Conservation (phyloP, 2,113 vertebrate genomes). For the Onychostoma macrolepis region DNA sequence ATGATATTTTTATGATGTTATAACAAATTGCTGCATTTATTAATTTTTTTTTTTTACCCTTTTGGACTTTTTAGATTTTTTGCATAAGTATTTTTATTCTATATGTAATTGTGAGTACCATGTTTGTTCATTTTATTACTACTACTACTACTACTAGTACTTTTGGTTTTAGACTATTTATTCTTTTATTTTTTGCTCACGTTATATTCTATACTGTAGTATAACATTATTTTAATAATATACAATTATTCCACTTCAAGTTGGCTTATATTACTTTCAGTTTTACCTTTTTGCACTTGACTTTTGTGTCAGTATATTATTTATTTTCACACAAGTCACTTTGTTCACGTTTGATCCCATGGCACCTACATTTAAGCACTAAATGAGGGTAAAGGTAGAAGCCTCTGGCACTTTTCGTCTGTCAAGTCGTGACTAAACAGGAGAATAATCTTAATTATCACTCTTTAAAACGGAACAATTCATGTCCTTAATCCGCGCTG, state of each 20-base stretch:
- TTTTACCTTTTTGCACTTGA: not conserved
- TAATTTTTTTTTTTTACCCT: not conserved
- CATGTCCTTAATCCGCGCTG: conserved; percentile 50
- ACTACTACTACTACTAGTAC: too few species aligned
- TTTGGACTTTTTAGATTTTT: not conserved
- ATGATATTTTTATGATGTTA: not conserved
- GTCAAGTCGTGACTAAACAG: conserved; percentile 43
- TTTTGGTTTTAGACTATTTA: not conserved
- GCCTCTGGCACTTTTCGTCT: conserved; percentile 32
- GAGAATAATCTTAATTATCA: conserved; percentile 63
- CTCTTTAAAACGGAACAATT: conserved; percentile 58
- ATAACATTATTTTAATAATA: not conserved
- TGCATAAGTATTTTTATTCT: too few species aligned
- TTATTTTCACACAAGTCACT: conserved; percentile 9
- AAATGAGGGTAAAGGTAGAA: not conserved
- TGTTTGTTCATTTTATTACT: not conserved
- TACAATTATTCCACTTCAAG: not conserved
- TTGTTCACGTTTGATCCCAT: not conserved
- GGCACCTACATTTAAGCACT: not conserved
- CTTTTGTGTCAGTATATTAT: not conserved
- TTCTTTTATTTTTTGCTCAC: not conserved
- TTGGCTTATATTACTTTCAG: not conserved
- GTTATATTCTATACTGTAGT: not conserved
- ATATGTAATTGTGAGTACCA: too few species aligned
- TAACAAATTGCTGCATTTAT: not conserved